Base-by-base conservation (phyloP, 2,113 vertebrate species). In the Pica pica region DNA sequence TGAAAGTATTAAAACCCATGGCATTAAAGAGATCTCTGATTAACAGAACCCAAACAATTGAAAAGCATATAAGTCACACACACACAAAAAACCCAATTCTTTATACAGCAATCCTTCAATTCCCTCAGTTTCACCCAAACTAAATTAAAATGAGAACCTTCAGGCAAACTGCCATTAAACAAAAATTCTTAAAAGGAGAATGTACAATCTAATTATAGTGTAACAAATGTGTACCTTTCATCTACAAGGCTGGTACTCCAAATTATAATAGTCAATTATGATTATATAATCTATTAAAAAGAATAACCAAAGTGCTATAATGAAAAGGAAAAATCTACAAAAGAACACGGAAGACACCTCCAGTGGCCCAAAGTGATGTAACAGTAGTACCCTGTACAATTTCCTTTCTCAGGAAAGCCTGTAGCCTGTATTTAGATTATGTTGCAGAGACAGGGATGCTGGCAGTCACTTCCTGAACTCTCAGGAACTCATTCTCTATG, bases 171-270 rank as follows among this genome's bases (percentile, higher is more conserved):
- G 63, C 59, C 90, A 94, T 93, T 94, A 94, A 95, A 94, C 0
- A 35, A 97, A 96, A 94, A 81, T 92, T 94, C 82, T 96, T 95
- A 92, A 94, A 97, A 96, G 64, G 49, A 94, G 79, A 96, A 93
- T 61, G 91, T 59, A 79, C 70, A 88, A 93, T 93, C 93, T 94
- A 96, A 97, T 97, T 97, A 96, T 83, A 95, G 85, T 89, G 93
- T 95, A 96, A 97, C 94, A 96, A 97, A 97, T 93, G 76, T 83
- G 83, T 79, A 94, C 91, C 93, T 96, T 97, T 97, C 94, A 97
- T 96, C 94, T 94, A 80, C 78, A 84, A 91, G 37, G 47, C 91
- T 95, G 47, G 75, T 92, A 92, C 39, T 90, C 82, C 69, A 87
- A 96, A 95, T 89, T 93, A 83, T 93, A 83, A 94, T 83, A 96